Evolutionary conservation across 2,888 invertebrate species (phyloP), one percentile per base, ranked within the genome.

Genomic region (Microctonus aethiopoides): DNA sequence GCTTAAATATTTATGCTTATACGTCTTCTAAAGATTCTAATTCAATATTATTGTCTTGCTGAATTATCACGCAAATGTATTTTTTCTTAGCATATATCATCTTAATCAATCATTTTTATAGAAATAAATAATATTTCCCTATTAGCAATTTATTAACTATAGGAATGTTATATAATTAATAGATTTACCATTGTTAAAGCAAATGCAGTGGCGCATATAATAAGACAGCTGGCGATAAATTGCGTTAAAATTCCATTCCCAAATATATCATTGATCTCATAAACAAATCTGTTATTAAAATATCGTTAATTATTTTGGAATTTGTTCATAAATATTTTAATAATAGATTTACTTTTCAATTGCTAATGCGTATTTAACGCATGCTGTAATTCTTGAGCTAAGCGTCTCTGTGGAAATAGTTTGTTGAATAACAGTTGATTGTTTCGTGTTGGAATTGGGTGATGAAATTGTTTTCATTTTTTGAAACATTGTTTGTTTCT

Each of bases 121-220:
- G 57, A 16, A 20, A 20, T 29, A n/a, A n/a, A 26, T 10, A 20
- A 7, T 22, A 22, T 52, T 41, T 5, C 4, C n/a, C 10, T 26
- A 26, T 32, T n/a, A 16, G 7, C 22, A 41, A 20, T 16, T 13
- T n/a, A 57, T 66, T 57, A 24, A 26, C 11, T 16, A 20, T 34
- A 6, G 13, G 10, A 64, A 54, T n/a, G 13, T 13, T 4, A n/a
- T n/a, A n/a, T n/a, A 22, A 13, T 59, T 9, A n/a, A 54, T 61
- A 13, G 67, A 72, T 73, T 77, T 77, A 86, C 86, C 80, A 83
- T 71, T 60, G 82, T 83, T 71, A 87, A 76, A 75, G 85, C 82
- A 70, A 86, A 86, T 67, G 85, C 81, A 6, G 85, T 86, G 13
- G 86, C 77, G 72, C 87, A 87, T 16, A 87, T 80, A 34, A 87